Base-by-base conservation (phyloP, 2,888 invertebrate species). In the Aproaerema taeniolella region DNA sequence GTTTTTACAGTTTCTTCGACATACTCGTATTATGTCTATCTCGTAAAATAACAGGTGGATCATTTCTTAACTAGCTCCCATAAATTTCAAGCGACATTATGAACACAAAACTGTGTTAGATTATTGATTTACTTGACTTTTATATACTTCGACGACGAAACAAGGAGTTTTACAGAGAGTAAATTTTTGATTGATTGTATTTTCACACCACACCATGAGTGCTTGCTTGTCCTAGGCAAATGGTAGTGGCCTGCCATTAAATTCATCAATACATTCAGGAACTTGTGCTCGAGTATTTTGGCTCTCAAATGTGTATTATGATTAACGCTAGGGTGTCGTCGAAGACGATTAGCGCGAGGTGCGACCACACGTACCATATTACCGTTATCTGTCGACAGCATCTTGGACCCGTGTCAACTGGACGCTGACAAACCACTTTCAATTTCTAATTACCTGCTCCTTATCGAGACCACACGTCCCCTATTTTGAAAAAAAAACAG, bases 331-430 rank as follows among this genome's bases (percentile, higher is more conserved):
- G 55, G 61, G 60, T 71, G 73, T 73, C 73, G 61, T 67, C 67
- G 61, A 55, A 54, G 54, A 63, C 62, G 62, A 68, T 67, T 66
- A 59, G 51, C 48, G 55, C 53, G 50, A 61, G 62, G 54, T 58
- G 58, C 55, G 54, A 59, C 61, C 64, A 67, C 63, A 64, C 69
- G 67, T 60, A 67, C 73, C 70, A 53, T 61, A 63, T 82, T 83
- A 79, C 66, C 72, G 72, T 75, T 81, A 82, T 85, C 83, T 67
- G 54, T 51, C 62, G 81, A 82, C 85, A 80, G 80, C 64, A 77
- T 83, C 83, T 85, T 85, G 85, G 83, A 81, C 55, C 61, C 49
- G 68, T 67, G 73, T 76, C 85, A 85, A 83, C 68, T 74, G 68
- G 63, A 65, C 59, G 53, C 61, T 63, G 60, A 65, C 59, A 62